phyloP scores from a whole-genome alignment of 2,113 vertebrate species.

The Antechinus stuartii region DNA sequence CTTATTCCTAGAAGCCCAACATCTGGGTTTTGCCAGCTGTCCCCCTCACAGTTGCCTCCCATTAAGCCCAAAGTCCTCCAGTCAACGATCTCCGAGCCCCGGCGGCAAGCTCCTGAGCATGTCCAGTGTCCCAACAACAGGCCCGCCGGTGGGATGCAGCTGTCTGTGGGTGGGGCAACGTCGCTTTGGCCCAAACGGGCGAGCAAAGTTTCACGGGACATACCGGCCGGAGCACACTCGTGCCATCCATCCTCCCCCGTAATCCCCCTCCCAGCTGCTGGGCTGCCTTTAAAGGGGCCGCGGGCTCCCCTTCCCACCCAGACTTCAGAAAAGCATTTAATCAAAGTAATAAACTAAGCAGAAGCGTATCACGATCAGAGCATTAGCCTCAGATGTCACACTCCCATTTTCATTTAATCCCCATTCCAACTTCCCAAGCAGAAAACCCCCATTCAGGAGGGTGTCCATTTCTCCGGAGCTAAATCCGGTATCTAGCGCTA shows the following conservation, averaged over 20 bases:
- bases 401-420: not conserved
- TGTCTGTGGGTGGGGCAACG: not conserved
- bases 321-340: not conserved
- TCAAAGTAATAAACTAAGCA: not conserved
- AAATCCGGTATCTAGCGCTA: not conserved
- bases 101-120: not conserved
- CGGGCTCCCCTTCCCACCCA: not conserved
- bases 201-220: not conserved
- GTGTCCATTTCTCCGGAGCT: not conserved
- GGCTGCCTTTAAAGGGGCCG: not conserved
- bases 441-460: not conserved
- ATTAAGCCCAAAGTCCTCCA: not conserved
- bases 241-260: not conserved
- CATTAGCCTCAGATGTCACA: not conserved
- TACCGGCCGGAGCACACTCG: not conserved
- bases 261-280: not conserved
- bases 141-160: not conserved
- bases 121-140: not conserved
- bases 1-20: not conserved
- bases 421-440: not conserved
- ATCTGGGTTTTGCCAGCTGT: not conserved
- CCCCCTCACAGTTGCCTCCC: not conserved
- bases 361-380: not conserved
- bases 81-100: not conserved
- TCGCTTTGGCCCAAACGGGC: not conserved